Evolutionary conservation across 2,113 vertebrate species (phyloP), one percentile per base, ranked within the genome.

Genomic region (Phrynosoma platyrhinos): DNA sequence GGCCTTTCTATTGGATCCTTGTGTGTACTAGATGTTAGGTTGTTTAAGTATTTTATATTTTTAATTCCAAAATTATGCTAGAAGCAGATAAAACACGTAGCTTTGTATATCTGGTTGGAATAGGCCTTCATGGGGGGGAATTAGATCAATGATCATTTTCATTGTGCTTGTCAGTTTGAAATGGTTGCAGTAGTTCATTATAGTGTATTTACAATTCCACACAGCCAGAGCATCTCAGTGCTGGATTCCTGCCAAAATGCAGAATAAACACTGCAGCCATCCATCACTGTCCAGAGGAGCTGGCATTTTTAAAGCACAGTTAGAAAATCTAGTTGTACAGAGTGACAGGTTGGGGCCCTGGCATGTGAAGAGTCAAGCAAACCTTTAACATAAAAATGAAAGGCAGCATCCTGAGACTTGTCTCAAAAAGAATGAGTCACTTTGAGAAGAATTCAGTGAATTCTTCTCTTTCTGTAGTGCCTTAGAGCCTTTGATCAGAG

Each of bases 131-230:
- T n/a, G 62, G 62, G 10, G 14, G 18, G 14, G 27, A 72, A 42
- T 83, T 75, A 86, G 84, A 78, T 79, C 84, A 86, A 68, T 86
- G 84, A 86, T 62, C 4, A 86, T 86, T 86, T 86, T 79, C 84
- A 79, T 79, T 68, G 84, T 53, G 52, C 75, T 86, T 86, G 75
- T 86, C 84, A 78, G 40, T 68, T 79, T 68, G 75, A 86, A 78
- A 66, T 42, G 58, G 58, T 27, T 66, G 58, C 84, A 68, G 74
- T 32, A 86, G 58, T 68, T 85, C 84, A 78, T 85, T 66, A 78
- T 47, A 23, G 74, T 18, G 13, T 78, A 66, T 78, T 78, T 77
- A 85, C 72, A 85, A 85, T 85, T 76, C 53, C 32, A 30, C 83
- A 76, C 83, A 85, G 83, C 36, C 2, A 23, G 83, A 74, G 69